Conservation (phyloP, 2,888 invertebrate genomes). For the Chrysina gloriosa region DNA sequence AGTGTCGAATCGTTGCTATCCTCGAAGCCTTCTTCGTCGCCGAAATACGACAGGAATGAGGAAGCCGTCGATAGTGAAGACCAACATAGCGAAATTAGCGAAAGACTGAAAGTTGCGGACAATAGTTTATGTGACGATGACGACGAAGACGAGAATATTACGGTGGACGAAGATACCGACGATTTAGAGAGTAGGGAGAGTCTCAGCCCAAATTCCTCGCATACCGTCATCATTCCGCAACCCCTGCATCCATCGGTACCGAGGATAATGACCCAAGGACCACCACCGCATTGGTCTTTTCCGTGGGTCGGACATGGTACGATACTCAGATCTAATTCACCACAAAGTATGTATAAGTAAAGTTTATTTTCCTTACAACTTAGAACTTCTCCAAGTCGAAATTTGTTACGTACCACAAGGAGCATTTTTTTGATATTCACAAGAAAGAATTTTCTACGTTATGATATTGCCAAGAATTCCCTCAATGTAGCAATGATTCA, state of each 20-base stretch:
- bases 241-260: constrained; percentile 73
- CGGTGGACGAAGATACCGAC: constrained; percentile 60
- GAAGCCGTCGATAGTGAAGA: constrained; percentile 43
- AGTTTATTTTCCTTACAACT: not conserved
- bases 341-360: constrained; percentile 69
- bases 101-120: constrained; percentile 36
- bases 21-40: constrained; percentile 51
- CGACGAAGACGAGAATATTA: constrained; percentile 64
- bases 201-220: constrained; percentile 66
- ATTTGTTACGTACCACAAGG: too few species aligned
- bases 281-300: constrained; percentile 72
- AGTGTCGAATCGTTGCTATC: constrained; percentile 76
- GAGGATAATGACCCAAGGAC: constrained; percentile 67
- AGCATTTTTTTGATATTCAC: too few species aligned
- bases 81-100: constrained; percentile 29
- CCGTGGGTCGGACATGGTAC: constrained; percentile 68
- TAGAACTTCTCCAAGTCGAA: not conserved
- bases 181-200: constrained; percentile 63
- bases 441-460: too few species aligned
- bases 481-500: too few species aligned
- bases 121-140: constrained; percentile 63
- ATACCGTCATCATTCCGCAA: constrained; percentile 75
- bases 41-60: constrained; percentile 39
- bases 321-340: constrained; percentile 71
- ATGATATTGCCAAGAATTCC: too few species aligned